Evolutionary conservation across 2,797 vertebrate genomes (phyloP), one percentile per base, ranked within the genome.

Genomic region (Helostoma temminkii): DNA sequence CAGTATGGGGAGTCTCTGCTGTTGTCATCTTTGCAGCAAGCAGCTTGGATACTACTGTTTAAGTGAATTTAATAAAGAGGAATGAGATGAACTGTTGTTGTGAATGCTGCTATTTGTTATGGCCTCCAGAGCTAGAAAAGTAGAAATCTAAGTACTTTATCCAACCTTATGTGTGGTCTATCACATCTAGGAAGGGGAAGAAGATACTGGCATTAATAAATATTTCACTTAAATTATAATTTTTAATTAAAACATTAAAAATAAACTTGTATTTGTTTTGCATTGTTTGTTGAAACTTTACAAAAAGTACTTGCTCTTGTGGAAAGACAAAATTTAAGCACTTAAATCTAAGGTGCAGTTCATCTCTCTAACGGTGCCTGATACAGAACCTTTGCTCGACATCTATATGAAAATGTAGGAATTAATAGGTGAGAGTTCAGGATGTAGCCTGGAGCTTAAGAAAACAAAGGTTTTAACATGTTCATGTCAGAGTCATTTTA

Each of bases 391-490:
- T 1, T 22, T 4, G 5, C 6, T n/a, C 9, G 30, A 37, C 6
- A 42, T 5, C 18, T 1, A 14, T 5, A 11, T 26, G 12, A 54
- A 71, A 61, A 61, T 8, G 21, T 11, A 46, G 25, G 26, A 32
- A 60, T 59, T 26, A 55, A 41, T 5, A 43, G 24, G 9, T 22
- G 11, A 21, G 28, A 25, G 14, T 42, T 68, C 19, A 54, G 5
- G 16, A 32, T 52, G 11, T 46, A 16, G 19, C 28, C 10, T 39
- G 16, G 9, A 45, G 55, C 15, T 50, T 22, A 34, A 43, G 32
- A 53, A 56, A 5, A 50, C 37, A 28, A 52, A 65, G 15, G 16
- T 49, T 71, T 57, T 57, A 53, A 46, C 28, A 28, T 45, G 26
- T 6, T 43, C 34, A 14, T 25, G n/a, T 39, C 36, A 11, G 11